Base-by-base conservation (phyloP, 2,113 vertebrate species). In the Gnathonemus longibarbis region DNA sequence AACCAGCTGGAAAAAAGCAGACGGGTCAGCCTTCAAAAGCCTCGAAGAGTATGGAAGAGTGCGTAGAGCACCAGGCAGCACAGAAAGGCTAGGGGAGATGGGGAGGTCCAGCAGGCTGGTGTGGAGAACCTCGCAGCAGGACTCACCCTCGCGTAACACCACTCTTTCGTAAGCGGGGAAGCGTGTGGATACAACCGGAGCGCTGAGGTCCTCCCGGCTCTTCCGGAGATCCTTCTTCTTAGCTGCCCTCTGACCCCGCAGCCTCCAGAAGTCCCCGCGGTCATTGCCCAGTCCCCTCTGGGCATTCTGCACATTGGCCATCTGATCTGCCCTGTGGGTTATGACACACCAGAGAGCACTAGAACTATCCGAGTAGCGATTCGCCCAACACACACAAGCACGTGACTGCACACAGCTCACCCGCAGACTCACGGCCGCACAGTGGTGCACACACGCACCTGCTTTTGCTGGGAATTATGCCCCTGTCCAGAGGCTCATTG, bases 381-480 rank as follows among this genome's bases (percentile, higher is more conserved):
- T 15, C 15, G 39, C 66, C 46, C 15, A 50, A 27, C 3, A 10
- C 56, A 19, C 3, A 42, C 56, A 70, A 9, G 8, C 53, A 66
- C 1, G 9, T 62, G 58, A n/a, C 7, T 2, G 0, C 6, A 45
- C 83, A 46, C 83, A 24, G 19, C 45, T 8, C 83, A 2, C 21
- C 19, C 0, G 17, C 42, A 84, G 13, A 9, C 80, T 48, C 80
- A 84, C 83, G 0, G 19, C 17, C 83, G 11, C 42, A 42, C 17
- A 45, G 3, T n/a, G 10, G 1, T 7, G 49, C 21, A 19, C 52
- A 53, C 52, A 88, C 91, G 88, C 95, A 99, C 98, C 98, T 98
- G 98, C 98, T 99, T 94, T 97, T 99, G 94, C 97, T 99, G 90
- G 98, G 98, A 93, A 99, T 99, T 91, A 99, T 95, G 46, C 98